Percentiles rank a stretch among this genome's conserved stretches.
Conservation (phyloP, 2,113 vertebrate genomes). For the Beaufortia kweichowensis region DNA sequence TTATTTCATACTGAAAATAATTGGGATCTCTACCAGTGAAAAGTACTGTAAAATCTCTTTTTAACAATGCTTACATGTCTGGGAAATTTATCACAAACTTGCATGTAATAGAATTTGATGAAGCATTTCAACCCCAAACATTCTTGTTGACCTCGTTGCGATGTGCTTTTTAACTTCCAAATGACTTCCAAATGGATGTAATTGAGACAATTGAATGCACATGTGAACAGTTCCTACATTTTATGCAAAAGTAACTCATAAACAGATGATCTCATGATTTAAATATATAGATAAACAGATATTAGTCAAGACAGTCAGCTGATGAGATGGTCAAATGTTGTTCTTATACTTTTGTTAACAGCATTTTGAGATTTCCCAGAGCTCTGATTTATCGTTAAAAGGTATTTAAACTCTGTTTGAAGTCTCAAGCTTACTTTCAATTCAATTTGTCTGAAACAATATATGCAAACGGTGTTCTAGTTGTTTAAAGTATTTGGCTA, state of each 20-base stretch:
- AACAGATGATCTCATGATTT: slow-evolving; percentile 56
- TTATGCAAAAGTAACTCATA: slow-evolving; percentile 45
- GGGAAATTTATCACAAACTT: too few species aligned
- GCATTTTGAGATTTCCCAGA: slow-evolving; percentile 45
- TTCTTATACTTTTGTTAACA: slow-evolving; percentile 48
- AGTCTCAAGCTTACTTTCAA: not conserved
- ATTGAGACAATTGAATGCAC: slow-evolving; percentile 58
- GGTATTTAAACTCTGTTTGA: not conserved
- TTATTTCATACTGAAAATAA: not conserved
- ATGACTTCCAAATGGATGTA: slow-evolving; percentile 26
- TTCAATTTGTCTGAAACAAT: not conserved
- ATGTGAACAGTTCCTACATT: slow-evolving; percentile 27
- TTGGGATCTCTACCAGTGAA: not conserved
- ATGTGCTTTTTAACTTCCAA: not conserved
- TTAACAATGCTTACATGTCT: too few species aligned
- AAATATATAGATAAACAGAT: slow-evolving; percentile 59
- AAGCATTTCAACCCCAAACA: not conserved
- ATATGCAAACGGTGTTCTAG: not conserved
- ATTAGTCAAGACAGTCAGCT: slow-evolving; percentile 52
- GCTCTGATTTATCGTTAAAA: slow-evolving; percentile 36
- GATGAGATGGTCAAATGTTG: slow-evolving; percentile 50
- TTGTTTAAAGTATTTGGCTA: too few species aligned
- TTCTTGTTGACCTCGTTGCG: not conserved
- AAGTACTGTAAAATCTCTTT: not conserved
- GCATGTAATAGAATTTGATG: not conserved